Percentiles rank a stretch among this genome's conserved stretches.
These are phyloP conservation scores for Ophraella communa DNA, from an alignment of 2,888 invertebrate genomes.

Conservation along the genomic window DNA sequence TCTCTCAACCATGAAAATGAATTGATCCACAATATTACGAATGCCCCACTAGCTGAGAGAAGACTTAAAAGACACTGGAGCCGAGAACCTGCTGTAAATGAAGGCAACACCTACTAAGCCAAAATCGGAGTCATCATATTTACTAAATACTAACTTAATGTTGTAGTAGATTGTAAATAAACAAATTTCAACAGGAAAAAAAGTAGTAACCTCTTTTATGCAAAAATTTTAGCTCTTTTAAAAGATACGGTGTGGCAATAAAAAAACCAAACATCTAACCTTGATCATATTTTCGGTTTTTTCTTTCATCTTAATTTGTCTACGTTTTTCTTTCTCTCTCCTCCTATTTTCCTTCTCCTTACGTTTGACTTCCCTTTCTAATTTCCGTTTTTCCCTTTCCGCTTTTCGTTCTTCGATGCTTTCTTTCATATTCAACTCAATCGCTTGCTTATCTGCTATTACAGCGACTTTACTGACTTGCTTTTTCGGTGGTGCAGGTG, in stretches of 20 bases:
- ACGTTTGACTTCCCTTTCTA: constrained; percentile 54
- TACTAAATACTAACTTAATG: no score
- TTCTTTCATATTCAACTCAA: constrained; percentile 51
- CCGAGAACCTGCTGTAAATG: no score
- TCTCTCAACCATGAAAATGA: no score
- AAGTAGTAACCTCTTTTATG: no score
- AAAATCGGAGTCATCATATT: no score
- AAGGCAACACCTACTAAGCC: no score
- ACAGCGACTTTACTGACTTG: background rate
- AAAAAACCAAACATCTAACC: constrained; percentile 45
- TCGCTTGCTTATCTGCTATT: constrained; percentile 41
- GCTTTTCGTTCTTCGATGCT: constrained; percentile 54
- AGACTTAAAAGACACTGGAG: no score
- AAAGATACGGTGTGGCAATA: background rate
- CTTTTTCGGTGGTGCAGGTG: constrained; percentile 17
- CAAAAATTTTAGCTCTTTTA: no score
- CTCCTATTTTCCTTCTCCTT: constrained; percentile 56
- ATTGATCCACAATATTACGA: no score
- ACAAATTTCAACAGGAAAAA: no score
- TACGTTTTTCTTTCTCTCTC: constrained; percentile 55
- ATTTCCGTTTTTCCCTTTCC: constrained; percentile 54
- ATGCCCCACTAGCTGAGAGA: no score
- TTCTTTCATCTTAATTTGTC: constrained; percentile 53
- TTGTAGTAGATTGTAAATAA: no score
- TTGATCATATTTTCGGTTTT: constrained; percentile 59